Conservation (phyloP, 2,113 vertebrate genomes). For the Bufo bufo region DNA sequence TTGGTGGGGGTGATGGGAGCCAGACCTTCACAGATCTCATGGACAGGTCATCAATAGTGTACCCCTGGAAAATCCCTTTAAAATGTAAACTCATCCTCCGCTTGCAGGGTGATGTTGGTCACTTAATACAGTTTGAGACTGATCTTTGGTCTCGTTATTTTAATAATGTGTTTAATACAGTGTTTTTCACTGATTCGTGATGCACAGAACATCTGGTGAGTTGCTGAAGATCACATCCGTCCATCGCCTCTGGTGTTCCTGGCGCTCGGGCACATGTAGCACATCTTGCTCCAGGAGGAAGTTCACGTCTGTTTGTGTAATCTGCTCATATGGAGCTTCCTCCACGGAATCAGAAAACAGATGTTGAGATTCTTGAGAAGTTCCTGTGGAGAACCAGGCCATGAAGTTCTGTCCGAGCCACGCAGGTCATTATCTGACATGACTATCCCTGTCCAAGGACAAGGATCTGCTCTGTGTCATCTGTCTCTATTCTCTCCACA, state of each 20-base stretch:
- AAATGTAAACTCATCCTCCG: too few species aligned
- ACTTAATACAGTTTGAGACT: too few species aligned
- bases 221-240: neutral
- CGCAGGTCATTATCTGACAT: constrained; percentile 3
- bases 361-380: constrained; percentile 39
- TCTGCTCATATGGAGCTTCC: constrained; percentile 7
- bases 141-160: too few species aligned
- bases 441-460: constrained; percentile 14
- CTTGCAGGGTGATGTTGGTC: neutral
- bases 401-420: neutral
- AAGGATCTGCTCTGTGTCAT: constrained; percentile 39
- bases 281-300: neutral
- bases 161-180: too few species aligned
- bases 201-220: neutral
- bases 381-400: constrained; percentile 11
- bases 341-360: constrained; percentile 37
- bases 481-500: neutral
- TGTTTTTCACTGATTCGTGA: too few species aligned
- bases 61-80: too few species aligned
- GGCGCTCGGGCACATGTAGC: neutral
- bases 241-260: neutral
- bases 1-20: too few species aligned
- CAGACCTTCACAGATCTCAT: too few species aligned
- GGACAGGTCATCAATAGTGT: too few species aligned
- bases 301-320: neutral